Percentiles rank a stretch among this genome's conserved stretches.
Evolutionary conservation across 1,140 invertebrate genomes (phyloP).

Genomic region (Orussus abietinus): DNA sequence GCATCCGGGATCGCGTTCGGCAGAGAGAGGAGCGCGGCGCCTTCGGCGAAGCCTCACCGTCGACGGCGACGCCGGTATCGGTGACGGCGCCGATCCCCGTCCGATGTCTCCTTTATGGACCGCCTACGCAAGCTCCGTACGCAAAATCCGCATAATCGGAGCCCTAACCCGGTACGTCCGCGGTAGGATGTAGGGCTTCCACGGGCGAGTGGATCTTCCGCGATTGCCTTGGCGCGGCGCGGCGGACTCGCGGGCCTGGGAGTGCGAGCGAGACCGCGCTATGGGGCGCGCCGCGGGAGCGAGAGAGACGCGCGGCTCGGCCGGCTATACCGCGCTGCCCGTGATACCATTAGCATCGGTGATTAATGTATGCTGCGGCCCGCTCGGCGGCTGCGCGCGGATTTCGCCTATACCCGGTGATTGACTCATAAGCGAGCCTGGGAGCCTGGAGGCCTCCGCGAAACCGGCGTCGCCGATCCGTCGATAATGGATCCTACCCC

Average conservation of each 20-base stretch:
- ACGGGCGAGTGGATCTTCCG: conserved; percentile 1
- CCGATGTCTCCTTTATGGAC: neutral
- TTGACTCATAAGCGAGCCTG: too few species aligned
- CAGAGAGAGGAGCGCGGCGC: too few species aligned
- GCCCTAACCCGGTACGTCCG: too few species aligned
- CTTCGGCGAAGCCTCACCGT: too few species aligned
- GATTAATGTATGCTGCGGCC: conserved; percentile 52
- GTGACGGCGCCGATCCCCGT: conserved; percentile 23
- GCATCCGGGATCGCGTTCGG: conserved; percentile 17
- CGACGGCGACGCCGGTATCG: too few species aligned
- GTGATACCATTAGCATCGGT: conserved; percentile 53
- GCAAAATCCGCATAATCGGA: too few species aligned
- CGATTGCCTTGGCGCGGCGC: conserved; percentile 1
- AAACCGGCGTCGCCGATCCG: too few species aligned
- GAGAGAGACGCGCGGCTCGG: too few species aligned
- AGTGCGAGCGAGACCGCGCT: conserved; percentile 33
- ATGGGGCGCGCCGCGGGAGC: too few species aligned
- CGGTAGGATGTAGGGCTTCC: too few species aligned
- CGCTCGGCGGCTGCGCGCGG: conserved; percentile 36
- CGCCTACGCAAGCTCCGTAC: neutral
- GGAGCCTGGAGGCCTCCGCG: too few species aligned
- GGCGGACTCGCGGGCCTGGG: conserved; percentile 12
- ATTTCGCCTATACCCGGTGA: conserved; percentile 40
- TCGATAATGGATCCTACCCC: too few species aligned
- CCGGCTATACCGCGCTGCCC: conserved; percentile 27